Evolutionary conservation across 2,797 vertebrate species (phyloP).

Genomic region (Phalloptychus januarius): DNA sequence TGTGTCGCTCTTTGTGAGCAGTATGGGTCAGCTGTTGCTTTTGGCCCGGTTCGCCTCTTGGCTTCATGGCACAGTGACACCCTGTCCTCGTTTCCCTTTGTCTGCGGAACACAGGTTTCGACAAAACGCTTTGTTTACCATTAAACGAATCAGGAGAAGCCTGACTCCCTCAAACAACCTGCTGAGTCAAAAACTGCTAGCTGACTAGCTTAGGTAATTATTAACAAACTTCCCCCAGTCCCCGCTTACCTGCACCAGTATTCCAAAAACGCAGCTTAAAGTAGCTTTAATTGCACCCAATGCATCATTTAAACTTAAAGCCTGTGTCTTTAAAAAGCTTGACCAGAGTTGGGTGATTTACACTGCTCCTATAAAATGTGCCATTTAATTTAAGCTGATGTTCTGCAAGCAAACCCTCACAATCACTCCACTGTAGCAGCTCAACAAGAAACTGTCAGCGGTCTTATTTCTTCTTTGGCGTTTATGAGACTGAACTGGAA

Average conservation of each 20-base stretch:
- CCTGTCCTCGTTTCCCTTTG: constrained; percentile 46
- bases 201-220: constrained; percentile 33
- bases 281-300: constrained; percentile 61
- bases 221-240: constrained; percentile 40
- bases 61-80: constrained; percentile 56
- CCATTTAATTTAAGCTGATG: constrained; percentile 69
- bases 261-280: constrained; percentile 46
- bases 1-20: constrained; percentile 50
- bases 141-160: constrained; percentile 26
- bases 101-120: constrained; percentile 17
- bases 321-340: constrained; percentile 55
- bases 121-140: constrained; percentile 53
- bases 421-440: constrained; percentile 66
- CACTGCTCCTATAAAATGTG: constrained; percentile 64
- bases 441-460: constrained; percentile 40
- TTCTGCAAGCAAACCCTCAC: constrained; percentile 61
- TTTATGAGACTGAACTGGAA: constrained; percentile 37
- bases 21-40: constrained; percentile 65
- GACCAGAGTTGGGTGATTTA: constrained; percentile 61
- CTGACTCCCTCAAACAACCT: constrained; percentile 38
- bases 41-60: constrained; percentile 55
- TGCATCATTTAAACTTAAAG: constrained; percentile 52
- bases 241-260: constrained; percentile 9
- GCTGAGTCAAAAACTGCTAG: constrained; percentile 37
- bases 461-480: constrained; percentile 44